phyloP scores from a whole-genome alignment of 1,140 invertebrate species.

The Drosophila kikkawai region DNA sequence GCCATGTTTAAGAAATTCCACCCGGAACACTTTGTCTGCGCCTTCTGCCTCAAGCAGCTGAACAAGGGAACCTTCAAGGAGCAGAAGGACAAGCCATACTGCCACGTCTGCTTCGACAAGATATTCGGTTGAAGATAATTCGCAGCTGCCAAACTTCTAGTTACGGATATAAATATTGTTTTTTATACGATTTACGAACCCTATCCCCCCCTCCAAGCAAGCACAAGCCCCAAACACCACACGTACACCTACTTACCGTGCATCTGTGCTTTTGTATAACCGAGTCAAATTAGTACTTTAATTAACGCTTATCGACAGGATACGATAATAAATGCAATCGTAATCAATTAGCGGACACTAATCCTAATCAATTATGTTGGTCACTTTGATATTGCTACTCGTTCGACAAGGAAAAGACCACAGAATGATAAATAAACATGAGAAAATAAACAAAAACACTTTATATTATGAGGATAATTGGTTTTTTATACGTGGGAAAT shows the following conservation, averaged over 20 bases:
- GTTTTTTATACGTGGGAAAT: neutral
- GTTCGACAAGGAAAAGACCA: conserved; percentile 60
- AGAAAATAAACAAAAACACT: conserved; percentile 14
- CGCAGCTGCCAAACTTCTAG: conserved; percentile 56
- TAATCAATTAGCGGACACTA: conserved; percentile 73
- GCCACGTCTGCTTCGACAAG: conserved; percentile 98
- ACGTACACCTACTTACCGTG: conserved; percentile 52
- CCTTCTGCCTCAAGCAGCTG: conserved; percentile 98
- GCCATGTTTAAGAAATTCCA: conserved; percentile 99
- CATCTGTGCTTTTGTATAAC: conserved; percentile 78
- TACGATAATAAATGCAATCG: conserved; percentile 37
- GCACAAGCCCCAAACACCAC: conserved; percentile 18
- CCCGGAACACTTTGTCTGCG: conserved; percentile 98
- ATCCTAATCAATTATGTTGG: conserved; percentile 65
- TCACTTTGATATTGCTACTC: conserved; percentile 71
- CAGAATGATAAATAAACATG: conserved; percentile 60
- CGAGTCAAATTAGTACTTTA: conserved; percentile 80
- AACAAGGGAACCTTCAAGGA: conserved; percentile 99
- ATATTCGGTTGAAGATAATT: conserved; percentile 91
- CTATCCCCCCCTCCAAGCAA: conserved; percentile 14
- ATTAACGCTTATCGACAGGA: conserved; percentile 61
- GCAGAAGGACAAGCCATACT: conserved; percentile 99
- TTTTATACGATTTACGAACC: conserved; percentile 72
- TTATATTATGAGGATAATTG: neutral
- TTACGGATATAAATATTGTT: conserved; percentile 65